A percentile compares a stretch with the other conserved stretches of the same genome.
phyloP scores from a whole-genome alignment of 2,113 vertebrate genomes.

The Esox niger region DNA sequence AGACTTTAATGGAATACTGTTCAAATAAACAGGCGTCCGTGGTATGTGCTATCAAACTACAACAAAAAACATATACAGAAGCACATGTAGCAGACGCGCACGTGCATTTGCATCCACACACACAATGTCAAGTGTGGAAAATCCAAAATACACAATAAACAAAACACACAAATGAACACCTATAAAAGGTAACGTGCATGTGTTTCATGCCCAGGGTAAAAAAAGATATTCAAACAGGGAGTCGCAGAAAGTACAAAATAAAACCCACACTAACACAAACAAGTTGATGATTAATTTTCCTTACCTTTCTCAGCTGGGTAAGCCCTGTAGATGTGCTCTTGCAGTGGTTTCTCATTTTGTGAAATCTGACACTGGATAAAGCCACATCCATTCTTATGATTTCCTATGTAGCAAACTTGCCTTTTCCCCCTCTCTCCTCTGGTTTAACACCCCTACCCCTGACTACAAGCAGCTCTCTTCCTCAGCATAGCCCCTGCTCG shows the following conservation, averaged over 20 bases:
- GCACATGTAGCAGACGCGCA: background rate
- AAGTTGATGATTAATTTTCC: background rate
- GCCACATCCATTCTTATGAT: constrained; percentile 74
- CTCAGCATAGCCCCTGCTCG: constrained; percentile 52
- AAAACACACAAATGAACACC: background rate
- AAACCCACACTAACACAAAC: background rate
- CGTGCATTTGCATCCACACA: background rate
- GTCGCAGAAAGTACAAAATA: background rate
- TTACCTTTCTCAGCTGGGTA: constrained; percentile 72
- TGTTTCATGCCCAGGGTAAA: background rate
- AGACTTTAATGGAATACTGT: constrained; percentile 6
- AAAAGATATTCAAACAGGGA: background rate
- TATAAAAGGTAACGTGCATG: background rate
- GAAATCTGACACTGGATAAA: constrained; percentile 63
- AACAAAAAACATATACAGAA: background rate
- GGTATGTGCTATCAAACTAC: background rate
- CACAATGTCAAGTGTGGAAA: background rate
- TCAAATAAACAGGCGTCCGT: constrained; percentile 26
- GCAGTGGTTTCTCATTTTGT: constrained; percentile 72
- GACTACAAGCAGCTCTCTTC: constrained; percentile 26
- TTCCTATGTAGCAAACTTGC: constrained; percentile 43
- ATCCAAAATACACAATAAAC: background rate
- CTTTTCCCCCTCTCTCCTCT: constrained; percentile 13
- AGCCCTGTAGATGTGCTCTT: constrained; percentile 65
- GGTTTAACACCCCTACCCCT: constrained; percentile 19